Evolutionary conservation across 2,888 invertebrate species (phyloP).

Genomic region (Torymus aiolomorphi): DNA sequence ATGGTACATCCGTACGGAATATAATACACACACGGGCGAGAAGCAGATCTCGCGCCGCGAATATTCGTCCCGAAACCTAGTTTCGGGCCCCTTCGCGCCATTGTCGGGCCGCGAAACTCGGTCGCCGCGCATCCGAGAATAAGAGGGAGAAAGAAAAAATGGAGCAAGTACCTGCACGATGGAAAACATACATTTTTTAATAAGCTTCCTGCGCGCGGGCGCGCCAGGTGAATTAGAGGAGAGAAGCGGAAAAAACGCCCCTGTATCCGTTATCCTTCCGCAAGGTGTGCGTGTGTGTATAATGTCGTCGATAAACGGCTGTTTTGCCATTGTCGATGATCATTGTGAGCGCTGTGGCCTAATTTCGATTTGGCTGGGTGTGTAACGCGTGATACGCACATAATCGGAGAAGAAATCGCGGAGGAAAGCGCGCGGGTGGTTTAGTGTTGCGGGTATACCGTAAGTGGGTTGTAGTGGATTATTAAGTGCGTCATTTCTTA

Average conservation of each 20-base stretch:
- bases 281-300: background rate
- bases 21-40: too few relatives aligned
- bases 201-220: background rate
- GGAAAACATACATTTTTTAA: slow-evolving; percentile 35
- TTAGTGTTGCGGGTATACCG: too few relatives aligned
- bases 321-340: slow-evolving; percentile 1
- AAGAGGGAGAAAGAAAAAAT: background rate
- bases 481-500: too few relatives aligned
- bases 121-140: slow-evolving; percentile 16
- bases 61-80: too few relatives aligned
- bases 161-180: slow-evolving; percentile 24
- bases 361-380: too few relatives aligned
- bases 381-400: too few relatives aligned
- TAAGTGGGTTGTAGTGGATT: too few relatives aligned
- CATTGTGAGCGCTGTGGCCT: slow-evolving; percentile 15
- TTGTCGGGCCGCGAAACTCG: slow-evolving; percentile 21
- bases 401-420: too few relatives aligned
- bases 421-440: too few relatives aligned
- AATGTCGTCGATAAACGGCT: slow-evolving; percentile 25
- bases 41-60: too few relatives aligned
- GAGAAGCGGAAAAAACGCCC: slow-evolving; percentile 28
- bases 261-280: slow-evolving; percentile 28
- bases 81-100: too few relatives aligned
- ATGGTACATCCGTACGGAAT: background rate
- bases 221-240: too few relatives aligned